Conservation (phyloP, 2,888 invertebrate species). For the Elmis aenea region DNA sequence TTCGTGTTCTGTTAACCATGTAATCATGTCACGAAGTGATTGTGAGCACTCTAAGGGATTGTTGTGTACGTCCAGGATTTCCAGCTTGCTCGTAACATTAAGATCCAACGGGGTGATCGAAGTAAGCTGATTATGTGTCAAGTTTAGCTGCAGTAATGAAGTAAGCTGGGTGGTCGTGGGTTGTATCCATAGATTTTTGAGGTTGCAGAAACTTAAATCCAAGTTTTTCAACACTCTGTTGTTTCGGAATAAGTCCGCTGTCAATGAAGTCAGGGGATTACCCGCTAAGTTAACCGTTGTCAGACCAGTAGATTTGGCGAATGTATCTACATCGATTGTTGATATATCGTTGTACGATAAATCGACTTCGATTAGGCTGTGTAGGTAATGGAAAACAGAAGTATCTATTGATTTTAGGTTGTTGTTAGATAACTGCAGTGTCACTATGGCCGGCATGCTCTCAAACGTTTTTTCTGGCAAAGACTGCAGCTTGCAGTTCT, state of each 20-base stretch:
- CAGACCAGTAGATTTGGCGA: slow-evolving; percentile 62
- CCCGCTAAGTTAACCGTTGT: slow-evolving; percentile 64
- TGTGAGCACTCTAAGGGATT: slow-evolving; percentile 66
- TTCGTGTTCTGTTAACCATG: slow-evolving; percentile 56
- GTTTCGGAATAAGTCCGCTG: slow-evolving; percentile 61
- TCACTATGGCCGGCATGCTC: slow-evolving; percentile 65
- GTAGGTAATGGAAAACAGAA: slow-evolving; percentile 52
- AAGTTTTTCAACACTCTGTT: slow-evolving; percentile 59
- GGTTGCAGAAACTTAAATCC: slow-evolving; percentile 65
- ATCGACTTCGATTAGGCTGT: slow-evolving; percentile 63
- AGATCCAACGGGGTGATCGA: slow-evolving; percentile 57
- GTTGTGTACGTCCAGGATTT: slow-evolving; percentile 57
- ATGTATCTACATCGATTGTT: slow-evolving; percentile 57
- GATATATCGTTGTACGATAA: slow-evolving; percentile 65
- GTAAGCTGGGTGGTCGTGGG: slow-evolving; percentile 26
- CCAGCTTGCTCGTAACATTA: slow-evolving; percentile 53
- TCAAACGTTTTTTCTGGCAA: slow-evolving; percentile 61
- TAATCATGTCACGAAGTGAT: slow-evolving; percentile 62
- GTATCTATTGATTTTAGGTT: slow-evolving; percentile 50
- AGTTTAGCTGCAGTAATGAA: slow-evolving; percentile 47
- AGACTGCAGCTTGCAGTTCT: slow-evolving; percentile 64
- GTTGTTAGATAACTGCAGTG: slow-evolving; percentile 64
- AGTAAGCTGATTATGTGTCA: slow-evolving; percentile 56
- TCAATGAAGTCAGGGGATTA: slow-evolving; percentile 61
- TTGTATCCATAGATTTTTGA: slow-evolving; percentile 61